Evolutionary conservation across 2,797 vertebrate species (phyloP).

Genomic region (Myripristis jacobus): DNA sequence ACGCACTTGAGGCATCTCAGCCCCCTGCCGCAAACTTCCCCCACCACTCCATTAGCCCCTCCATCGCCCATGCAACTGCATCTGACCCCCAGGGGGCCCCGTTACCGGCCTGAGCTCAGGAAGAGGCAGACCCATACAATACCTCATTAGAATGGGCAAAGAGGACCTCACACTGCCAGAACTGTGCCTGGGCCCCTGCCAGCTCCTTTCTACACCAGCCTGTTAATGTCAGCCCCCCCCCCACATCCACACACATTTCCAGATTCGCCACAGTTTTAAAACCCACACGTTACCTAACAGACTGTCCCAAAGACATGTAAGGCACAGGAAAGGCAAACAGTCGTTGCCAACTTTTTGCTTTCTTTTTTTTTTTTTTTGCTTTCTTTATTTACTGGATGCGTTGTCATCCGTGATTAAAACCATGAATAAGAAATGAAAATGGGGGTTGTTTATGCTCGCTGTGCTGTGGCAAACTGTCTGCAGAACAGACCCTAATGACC

Average conservation of each 20-base stretch:
- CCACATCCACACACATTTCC: constrained; percentile 53
- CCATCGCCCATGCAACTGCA: constrained; percentile 9
- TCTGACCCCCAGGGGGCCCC: constrained; percentile 54
- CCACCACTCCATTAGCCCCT: constrained; percentile 11
- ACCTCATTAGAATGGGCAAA: constrained; percentile 75
- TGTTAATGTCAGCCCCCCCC: constrained; percentile 69
- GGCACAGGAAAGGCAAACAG: constrained; percentile 34
- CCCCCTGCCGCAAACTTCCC: constrained; percentile 47
- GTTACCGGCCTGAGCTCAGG: constrained; percentile 48
- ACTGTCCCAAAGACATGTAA: constrained; percentile 61
- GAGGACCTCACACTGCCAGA: constrained; percentile 69
- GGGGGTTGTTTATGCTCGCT: constrained; percentile 61
- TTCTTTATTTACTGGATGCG: constrained; percentile 58
- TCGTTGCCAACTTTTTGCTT: constrained; percentile 46
- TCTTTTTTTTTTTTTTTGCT: neutral
- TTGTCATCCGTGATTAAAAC: constrained; percentile 73
- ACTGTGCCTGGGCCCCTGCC: constrained; percentile 60
- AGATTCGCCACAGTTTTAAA: constrained; percentile 68
- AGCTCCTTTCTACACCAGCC: constrained; percentile 66
- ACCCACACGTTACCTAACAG: constrained; percentile 51
- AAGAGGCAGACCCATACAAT: constrained; percentile 50
- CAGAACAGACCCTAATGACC: constrained; percentile 72
- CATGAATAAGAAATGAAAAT: constrained; percentile 78
- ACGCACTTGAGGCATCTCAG: constrained; percentile 65
- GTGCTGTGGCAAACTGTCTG: constrained; percentile 65